Evolutionary conservation across 2,797 vertebrate species (phyloP), one percentile per base, ranked within the genome.

Genomic region (Phoeniculus purpureus): DNA sequence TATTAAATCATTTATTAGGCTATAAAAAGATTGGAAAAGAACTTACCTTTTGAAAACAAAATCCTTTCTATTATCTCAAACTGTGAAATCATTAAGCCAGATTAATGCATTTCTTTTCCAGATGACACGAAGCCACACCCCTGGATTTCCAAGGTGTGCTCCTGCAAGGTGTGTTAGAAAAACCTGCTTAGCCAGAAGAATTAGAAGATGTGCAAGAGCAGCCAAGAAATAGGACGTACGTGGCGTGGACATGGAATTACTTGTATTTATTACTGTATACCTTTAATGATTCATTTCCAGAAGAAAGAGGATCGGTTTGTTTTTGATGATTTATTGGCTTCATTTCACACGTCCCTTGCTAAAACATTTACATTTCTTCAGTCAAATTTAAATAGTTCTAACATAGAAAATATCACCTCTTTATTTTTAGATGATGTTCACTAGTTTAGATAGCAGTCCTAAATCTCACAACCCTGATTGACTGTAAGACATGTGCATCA

Each of bases 81-180:
- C 14, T 82, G 12, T 77, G 34, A 80, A 92, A 23, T 72, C 40
- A 31, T 72, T 87, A 78, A 90, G 9, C 7, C 11, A 56, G 14
- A 26, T 54, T 7, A 66, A 45, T 78, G 5, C 5, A 5, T 94
- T 93, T 96, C 60, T 91, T 94, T 96, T 95, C 58, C 90, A 98
- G 98, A 97, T 93, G 93, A 96, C 43, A 51, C 58, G 85, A 97
- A 96, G 51, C 80, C 93, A 34, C 96, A 95, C 77, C 96, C 97
- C 37, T 98, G 98, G 98, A 94, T 98, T 73, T 94, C 94, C 48
- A 98, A 98, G 76, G 94, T 98, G 66, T 98, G 98, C 56, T 97
- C 97, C 94, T 98, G 98, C 87, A 98, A 97, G 77, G 72, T 98
- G 89, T 98, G 98, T 66, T 98, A 95, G 93, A 91, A 79, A 70